Base-by-base conservation (phyloP, 2,797 vertebrate genomes). In the Myiotriccus ornatus region DNA sequence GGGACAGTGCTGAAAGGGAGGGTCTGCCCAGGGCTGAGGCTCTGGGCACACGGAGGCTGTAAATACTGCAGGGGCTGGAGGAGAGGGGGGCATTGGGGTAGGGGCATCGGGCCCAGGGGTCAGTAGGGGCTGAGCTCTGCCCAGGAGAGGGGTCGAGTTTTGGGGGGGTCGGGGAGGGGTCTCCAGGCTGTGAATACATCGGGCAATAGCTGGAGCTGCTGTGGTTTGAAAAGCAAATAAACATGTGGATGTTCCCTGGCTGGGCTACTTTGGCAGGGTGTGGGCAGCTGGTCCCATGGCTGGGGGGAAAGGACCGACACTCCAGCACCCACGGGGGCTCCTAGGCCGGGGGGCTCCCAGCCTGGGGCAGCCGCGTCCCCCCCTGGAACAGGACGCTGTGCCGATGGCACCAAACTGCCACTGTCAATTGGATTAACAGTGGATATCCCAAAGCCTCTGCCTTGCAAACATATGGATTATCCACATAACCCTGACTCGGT, bases 401-500 rank as follows among this genome's bases (percentile, higher is more conserved):
- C 22, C 7, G 43, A 53, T 44, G 84, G 78, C 78, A 79, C 67
- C 76, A 5, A 92, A 76, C 70, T 49, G 93, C 81, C 60, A 13
- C 44, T 6, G 25, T 82, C 93, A 91, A 93, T 94, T 95, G 93
- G 93, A 91, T 95, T 91, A 96, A 16, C 28, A 2, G 83, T 5
- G 79, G 73, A 52, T 74, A 87, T 52, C 79, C 71, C 71, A 7
- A 32, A 91, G 93, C 92, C 52, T 77, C 32, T 3, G 75, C 89
- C 94, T 85, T 62, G 94, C 94, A 94, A 96, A 95, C 92, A 87
- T 70, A 77, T 20, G 85, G 94, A 94, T 96, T 91, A 96, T 93
- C 92, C 87, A 12, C 78, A 35, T 62, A 75, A 75, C 91, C 91
- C 84, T 1, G 55, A 18, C 28, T 64, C 21, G 12, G 44, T 3